Evolutionary conservation across 2,888 invertebrate genomes (phyloP).

Genomic region (Copidosoma aretas): DNA sequence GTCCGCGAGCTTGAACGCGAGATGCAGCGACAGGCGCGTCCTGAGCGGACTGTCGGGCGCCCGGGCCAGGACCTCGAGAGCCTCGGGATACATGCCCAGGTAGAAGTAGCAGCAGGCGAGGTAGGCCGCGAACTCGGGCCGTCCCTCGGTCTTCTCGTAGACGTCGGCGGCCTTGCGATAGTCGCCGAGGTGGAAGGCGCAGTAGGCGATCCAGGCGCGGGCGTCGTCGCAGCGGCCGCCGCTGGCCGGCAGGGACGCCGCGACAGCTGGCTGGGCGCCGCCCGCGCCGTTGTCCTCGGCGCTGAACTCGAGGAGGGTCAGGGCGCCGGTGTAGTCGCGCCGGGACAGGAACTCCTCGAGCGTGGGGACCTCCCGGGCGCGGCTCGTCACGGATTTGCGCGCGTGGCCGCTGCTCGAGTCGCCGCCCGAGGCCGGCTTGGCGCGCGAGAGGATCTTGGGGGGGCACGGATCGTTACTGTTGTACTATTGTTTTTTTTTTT

Average conservation of each 20-base stretch:
- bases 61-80: conserved; percentile 71
- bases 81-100: conserved; percentile 82
- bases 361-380: conserved; percentile 72
- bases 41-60: conserved; percentile 73
- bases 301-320: conserved; percentile 87
- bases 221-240: conserved; percentile 55
- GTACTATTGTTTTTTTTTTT: neutral
- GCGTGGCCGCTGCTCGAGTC: conserved; percentile 57
- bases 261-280: conserved; percentile 28
- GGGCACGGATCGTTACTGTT: neutral
- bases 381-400: conserved; percentile 49
- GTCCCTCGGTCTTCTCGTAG: conserved; percentile 65
- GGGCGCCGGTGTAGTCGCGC: conserved; percentile 93
- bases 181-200: conserved; percentile 94
- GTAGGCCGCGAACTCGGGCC: conserved; percentile 52
- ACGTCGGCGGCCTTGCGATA: conserved; percentile 72
- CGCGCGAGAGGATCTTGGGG: conserved; percentile 78
- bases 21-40: conserved; percentile 87
- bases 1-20: conserved; percentile 85
- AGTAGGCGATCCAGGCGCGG: conserved; percentile 92
- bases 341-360: conserved; percentile 89
- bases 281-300: conserved; percentile 50
- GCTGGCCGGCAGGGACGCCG: conserved; percentile 58
- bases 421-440: conserved; percentile 73
- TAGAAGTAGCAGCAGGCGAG: conserved; percentile 93